A percentile compares a stretch with the other conserved stretches of the same genome.
These are phyloP conservation scores for Notamacropus eugenii DNA, from an alignment of 2,797 vertebrate genomes.

Conservation along the genomic window DNA sequence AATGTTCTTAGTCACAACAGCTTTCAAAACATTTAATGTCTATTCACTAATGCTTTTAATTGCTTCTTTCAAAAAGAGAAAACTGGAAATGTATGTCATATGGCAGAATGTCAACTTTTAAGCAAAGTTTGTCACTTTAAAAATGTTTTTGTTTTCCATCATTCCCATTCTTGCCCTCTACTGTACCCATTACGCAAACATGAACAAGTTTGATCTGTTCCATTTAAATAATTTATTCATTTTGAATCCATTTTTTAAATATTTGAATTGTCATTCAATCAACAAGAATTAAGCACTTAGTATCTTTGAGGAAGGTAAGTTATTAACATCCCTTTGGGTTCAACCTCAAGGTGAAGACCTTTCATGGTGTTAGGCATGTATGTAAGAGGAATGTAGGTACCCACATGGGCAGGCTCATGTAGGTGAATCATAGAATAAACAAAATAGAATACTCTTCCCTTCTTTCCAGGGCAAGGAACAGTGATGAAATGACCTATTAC, in stretches of 20 bases:
- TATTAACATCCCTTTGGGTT: no score
- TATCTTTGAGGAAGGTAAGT: no score
- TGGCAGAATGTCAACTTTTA: not conserved
- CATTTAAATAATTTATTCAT: not conserved
- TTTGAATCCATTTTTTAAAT: not conserved
- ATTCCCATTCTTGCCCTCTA: not conserved
- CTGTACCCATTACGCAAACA: not conserved
- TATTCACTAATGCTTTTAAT: not conserved
- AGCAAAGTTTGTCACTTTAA: not conserved
- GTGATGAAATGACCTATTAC: no score
- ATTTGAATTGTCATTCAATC: not conserved
- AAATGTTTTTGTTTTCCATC: not conserved
- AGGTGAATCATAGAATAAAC: no score
- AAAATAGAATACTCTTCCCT: no score
- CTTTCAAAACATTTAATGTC: not conserved
- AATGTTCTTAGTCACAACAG: not conserved
- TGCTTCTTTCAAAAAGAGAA: slow-evolving; percentile 28
- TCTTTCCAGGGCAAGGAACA: no score
- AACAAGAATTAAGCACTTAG: no score
- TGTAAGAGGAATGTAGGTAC: no score
- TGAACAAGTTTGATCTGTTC: not conserved
- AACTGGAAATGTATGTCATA: not conserved
- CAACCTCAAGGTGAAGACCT: no score
- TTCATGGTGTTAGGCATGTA: no score
- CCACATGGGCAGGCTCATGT: no score